Percentiles rank a stretch among this genome's conserved stretches.
These are phyloP conservation scores for Fulica atra DNA, from an alignment of 2,113 vertebrate species.

Conservation along the genomic window DNA sequence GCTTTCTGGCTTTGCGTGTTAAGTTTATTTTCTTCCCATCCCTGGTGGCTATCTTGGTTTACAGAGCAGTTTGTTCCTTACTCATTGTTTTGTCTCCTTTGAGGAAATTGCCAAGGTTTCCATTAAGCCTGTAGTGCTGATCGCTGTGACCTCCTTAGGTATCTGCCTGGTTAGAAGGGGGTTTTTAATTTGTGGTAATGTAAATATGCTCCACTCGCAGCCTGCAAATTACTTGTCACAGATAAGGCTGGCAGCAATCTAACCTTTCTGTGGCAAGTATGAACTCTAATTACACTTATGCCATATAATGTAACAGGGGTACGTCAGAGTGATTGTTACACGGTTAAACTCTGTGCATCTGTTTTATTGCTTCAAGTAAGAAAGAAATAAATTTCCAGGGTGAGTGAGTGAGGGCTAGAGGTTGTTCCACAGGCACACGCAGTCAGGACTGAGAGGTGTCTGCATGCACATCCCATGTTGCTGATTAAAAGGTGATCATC, in stretches of 20 bases:
- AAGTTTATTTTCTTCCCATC: constrained; percentile 8
- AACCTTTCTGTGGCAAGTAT: background rate
- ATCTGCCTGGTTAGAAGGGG: constrained; percentile 22
- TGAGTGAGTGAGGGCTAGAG: background rate
- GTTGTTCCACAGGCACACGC: background rate
- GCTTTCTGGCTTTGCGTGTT: background rate
- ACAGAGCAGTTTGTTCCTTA: constrained; percentile 14
- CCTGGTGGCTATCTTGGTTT: constrained; percentile 25
- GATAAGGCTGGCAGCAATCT: background rate
- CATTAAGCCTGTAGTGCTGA: constrained; percentile 29
- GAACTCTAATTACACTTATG: background rate
- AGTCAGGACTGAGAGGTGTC: background rate
- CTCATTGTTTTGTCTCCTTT: constrained; percentile 36
- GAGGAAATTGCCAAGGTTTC: constrained; percentile 46
- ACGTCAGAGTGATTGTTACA: background rate
- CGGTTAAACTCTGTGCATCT: background rate
- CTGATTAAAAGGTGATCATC: background rate
- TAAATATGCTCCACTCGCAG: constrained; percentile 36
- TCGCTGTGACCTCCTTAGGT: background rate
- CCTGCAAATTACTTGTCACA: background rate
- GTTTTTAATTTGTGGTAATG: constrained; percentile 39
- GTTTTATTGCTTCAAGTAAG: background rate
- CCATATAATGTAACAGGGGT: background rate
- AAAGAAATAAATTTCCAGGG: background rate
- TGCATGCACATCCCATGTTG: background rate